Evolutionary conservation across 1,140 invertebrate species (phyloP).

Genomic region (Cydia splendana): DNA sequence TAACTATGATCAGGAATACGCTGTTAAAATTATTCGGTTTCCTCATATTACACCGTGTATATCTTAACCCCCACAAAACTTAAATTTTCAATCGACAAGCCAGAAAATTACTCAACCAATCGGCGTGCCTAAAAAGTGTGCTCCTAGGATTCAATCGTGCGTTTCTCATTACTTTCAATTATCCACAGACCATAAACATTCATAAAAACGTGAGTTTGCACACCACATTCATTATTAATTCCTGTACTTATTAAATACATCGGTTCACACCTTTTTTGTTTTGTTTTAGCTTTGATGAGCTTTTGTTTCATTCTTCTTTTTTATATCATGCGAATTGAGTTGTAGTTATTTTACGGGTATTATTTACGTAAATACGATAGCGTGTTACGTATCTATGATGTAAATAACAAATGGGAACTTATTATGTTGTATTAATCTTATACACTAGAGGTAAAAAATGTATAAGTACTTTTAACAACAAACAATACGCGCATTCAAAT

Average conservation of each 20-base stretch:
- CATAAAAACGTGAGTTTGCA: neutral
- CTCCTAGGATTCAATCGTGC: neutral
- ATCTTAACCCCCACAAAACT: too few species aligned
- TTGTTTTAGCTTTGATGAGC: neutral
- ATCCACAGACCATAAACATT: neutral
- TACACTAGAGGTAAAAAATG: too few species aligned
- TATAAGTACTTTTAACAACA: too few species aligned
- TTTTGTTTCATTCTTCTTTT: neutral
- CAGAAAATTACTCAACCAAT: neutral
- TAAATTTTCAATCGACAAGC: neutral
- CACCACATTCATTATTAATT: neutral
- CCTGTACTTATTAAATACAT: neutral
- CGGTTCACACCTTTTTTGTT: neutral
- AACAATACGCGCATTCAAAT: too few species aligned
- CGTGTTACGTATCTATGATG: too few species aligned
- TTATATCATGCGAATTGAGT: neutral
- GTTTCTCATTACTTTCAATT: constrained; percentile 20
- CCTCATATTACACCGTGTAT: too few species aligned
- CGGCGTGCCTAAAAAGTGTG: neutral
- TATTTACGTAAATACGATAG: too few species aligned
- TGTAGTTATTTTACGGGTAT: too few species aligned
- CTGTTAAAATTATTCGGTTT: too few species aligned
- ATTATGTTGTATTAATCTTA: too few species aligned
- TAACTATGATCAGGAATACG: too few species aligned
- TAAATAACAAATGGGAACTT: too few species aligned